A percentile compares a stretch with the other conserved stretches of the same genome.
Evolutionary conservation across 30 jellyfish, hydroid and myxozoan species (phyloP).

Genomic region (Haliclystus octoradiatus): DNA sequence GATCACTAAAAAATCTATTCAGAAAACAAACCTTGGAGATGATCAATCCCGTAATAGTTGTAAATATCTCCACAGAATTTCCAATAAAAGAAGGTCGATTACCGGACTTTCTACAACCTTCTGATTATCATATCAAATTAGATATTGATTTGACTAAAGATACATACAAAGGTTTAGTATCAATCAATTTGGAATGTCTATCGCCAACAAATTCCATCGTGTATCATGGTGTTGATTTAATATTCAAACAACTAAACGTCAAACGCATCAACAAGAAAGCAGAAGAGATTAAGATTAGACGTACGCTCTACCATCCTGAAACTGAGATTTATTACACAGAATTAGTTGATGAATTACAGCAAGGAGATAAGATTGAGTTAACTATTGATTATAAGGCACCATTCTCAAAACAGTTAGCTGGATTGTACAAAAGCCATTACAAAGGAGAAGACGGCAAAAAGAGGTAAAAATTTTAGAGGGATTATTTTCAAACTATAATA

Average conservation of each 20-base stretch:
- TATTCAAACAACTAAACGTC: conserved; percentile 19
- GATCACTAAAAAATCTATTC: background rate
- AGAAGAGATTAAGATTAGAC: conserved; percentile 7
- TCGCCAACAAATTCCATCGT: conserved; percentile 35
- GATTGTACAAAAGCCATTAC: conserved; percentile 74
- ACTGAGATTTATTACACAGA: conserved; percentile 60
- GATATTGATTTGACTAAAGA: conserved; percentile 53
- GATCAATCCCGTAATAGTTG: background rate
- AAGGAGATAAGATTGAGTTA: conserved; percentile 44
- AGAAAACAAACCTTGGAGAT: background rate
- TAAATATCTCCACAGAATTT: conserved; percentile 22
- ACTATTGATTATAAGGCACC: conserved; percentile 42
- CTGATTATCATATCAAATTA: conserved; percentile 41
- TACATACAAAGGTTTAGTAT: conserved; percentile 48
- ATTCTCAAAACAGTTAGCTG: conserved; percentile 61
- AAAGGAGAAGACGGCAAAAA: conserved; percentile 39
- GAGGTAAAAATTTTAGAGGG: conserved; percentile 43
- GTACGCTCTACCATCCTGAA: conserved; percentile 25
- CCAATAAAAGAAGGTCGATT: conserved; percentile 68
- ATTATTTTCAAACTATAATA: no score
- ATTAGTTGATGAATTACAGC: conserved; percentile 32
- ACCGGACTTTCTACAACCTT: conserved; percentile 55
- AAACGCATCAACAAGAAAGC: conserved; percentile 11
- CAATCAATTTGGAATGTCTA: conserved; percentile 38
- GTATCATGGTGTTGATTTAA: conserved; percentile 69